Base-by-base conservation (phyloP, 2,113 vertebrate genomes). In the Ramphastos sulfuratus region DNA sequence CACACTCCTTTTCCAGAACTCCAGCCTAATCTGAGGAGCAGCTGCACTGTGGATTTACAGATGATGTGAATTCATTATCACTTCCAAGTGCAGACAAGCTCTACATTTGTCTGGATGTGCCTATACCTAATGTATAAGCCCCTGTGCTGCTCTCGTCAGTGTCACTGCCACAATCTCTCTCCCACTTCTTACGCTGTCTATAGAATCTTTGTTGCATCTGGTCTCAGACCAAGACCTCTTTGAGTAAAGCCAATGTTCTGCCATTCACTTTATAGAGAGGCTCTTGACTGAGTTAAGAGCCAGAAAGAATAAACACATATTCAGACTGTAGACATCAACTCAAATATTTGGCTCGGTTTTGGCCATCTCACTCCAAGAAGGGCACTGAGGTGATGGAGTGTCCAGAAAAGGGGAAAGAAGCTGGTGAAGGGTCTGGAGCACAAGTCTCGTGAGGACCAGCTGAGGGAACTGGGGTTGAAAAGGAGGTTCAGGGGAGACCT, bases 241-340 rank as follows among this genome's bases (percentile, higher is more conserved):
- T 5, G 2, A 27, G 17, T 4, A 9, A 59, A 76, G 72, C 37
- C 46, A 16, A 9, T 2, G 19, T 28, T 66, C 48, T 48, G 16
- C 25, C 46, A 1, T 4, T 70, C 4, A 1, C 24, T 44, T 33
- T 4, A 4, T 1, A 11, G 35, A 46, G 50, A 35, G 31, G 54
- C 19, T 64, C 64, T 10, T 5, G 37, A 30, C 30, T 5, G 5
- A 10, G 8, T 37, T 3, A 14, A 17, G 33, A 67, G 56, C 37
- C 0, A 5, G 54, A 4, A 23, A 27, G 48, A 56, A 30, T 2
- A 23, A n/a, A 52, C 1, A 3, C 3, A 0, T 5, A 21, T 42
- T 56, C 72, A 78, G 54, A 4, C 12, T 8, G 0, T 0, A 50
- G 44, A 1, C 71, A 25, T 4, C 65, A 17, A 1, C 67, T 8